Evolutionary conservation across 2,113 vertebrate genomes (phyloP).

Genomic region (Antechinus stuartii): DNA sequence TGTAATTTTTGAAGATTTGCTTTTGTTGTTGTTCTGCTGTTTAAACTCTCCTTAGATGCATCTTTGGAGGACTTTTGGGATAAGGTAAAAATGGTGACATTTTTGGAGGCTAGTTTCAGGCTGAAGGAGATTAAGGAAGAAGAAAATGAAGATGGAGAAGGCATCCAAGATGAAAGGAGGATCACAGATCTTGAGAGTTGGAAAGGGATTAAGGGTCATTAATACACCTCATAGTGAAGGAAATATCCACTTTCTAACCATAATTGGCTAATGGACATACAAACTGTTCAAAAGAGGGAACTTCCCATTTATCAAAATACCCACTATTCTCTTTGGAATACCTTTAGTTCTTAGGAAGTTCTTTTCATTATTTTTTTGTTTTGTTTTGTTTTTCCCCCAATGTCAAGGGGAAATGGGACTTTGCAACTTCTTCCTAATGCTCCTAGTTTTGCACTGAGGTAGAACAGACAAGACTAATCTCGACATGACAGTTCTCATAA

Average conservation of each 20-base stretch:
- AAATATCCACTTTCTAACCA: neutral
- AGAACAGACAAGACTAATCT: neutral
- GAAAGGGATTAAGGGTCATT: neutral
- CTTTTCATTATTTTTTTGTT: neutral
- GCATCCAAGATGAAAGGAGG: too few relatives aligned
- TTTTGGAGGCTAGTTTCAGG: too few relatives aligned
- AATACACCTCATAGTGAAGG: neutral
- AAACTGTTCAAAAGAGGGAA: neutral
- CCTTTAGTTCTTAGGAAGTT: neutral
- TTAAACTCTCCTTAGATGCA: too few relatives aligned
- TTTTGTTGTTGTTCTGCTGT: too few relatives aligned
- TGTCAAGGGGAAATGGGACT: neutral
- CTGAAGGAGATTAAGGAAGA: too few relatives aligned
- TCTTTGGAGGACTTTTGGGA: too few relatives aligned
- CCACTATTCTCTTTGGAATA: neutral
- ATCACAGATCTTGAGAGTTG: neutral
- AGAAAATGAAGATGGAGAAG: too few relatives aligned
- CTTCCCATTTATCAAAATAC: neutral
- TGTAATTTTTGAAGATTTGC: too few relatives aligned
- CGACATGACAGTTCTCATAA: neutral
- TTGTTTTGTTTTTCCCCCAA: neutral
- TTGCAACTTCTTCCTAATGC: neutral
- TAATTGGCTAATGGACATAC: neutral
- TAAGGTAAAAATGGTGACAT: too few relatives aligned
- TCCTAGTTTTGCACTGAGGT: neutral